phyloP scores from a whole-genome alignment of 2,888 invertebrate species.

The Lypha dubia region DNA sequence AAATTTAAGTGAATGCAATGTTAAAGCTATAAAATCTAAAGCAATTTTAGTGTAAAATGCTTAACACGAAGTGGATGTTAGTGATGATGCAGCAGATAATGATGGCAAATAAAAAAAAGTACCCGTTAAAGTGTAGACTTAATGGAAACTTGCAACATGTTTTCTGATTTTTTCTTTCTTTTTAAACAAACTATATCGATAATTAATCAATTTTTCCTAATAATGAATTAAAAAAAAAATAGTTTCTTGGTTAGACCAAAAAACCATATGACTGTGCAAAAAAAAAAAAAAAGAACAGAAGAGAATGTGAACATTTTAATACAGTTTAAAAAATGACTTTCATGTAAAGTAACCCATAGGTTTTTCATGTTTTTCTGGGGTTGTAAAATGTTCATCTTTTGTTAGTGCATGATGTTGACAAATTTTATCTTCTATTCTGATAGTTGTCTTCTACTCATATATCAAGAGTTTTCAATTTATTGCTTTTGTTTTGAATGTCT shows the following conservation, averaged over 20 bases:
- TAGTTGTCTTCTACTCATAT: constrained; percentile 58
- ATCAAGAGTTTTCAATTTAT: constrained; percentile 41
- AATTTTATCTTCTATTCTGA: constrained; percentile 48
- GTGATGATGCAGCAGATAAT: constrained; percentile 26
- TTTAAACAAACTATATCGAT: constrained; percentile 12
- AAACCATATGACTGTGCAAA: constrained; percentile 47
- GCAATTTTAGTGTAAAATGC: neutral
- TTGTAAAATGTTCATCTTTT: constrained; percentile 31
- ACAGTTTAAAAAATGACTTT: neutral
- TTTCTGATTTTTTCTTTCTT: neutral
- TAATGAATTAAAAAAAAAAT: constrained; percentile 7
- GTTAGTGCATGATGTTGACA: constrained; percentile 63
- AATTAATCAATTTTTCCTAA: constrained; percentile 56
- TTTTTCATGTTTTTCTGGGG: constrained; percentile 18
- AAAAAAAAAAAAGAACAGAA: neutral
- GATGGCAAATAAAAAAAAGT: neutral
- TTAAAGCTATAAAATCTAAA: constrained; percentile 31
- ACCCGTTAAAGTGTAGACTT: constrained; percentile 8
- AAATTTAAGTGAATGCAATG: neutral
- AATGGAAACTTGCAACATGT: neutral
- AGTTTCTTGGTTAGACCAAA: constrained; percentile 17
- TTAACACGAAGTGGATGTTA: constrained; percentile 20
- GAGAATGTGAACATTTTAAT: neutral
- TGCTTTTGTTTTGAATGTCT: constrained; percentile 22
- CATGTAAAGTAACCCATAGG: neutral